phyloP scores from a whole-genome alignment of 2,888 invertebrate species.

The Carabus problematicus region DNA sequence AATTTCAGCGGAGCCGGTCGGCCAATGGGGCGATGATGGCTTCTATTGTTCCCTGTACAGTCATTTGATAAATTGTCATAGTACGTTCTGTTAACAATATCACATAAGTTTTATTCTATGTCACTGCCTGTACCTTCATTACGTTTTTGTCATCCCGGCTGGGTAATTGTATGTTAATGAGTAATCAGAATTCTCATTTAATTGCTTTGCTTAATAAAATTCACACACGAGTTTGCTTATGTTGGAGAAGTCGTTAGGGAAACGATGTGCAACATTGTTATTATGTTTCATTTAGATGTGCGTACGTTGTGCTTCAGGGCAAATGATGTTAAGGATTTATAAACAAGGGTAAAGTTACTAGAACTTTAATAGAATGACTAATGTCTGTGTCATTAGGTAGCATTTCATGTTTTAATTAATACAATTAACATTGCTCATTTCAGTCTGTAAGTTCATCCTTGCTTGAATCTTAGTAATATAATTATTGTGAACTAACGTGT shows the following conservation, averaged over 20 bases:
- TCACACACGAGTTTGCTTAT: too few relatives aligned
- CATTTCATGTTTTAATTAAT: too few relatives aligned
- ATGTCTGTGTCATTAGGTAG: too few relatives aligned
- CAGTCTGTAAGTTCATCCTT: too few relatives aligned
- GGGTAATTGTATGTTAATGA: conserved; percentile 22
- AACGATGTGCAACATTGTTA: background rate
- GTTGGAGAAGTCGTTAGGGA: background rate
- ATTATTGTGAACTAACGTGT: too few relatives aligned
- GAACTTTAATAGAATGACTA: too few relatives aligned
- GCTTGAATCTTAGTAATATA: too few relatives aligned
- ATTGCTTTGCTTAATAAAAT: conserved; percentile 7
- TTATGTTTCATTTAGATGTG: background rate
- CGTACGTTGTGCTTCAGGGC: background rate
- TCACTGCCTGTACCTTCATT: background rate
- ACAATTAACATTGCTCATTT: too few relatives aligned
- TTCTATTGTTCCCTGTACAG: conserved; percentile 42
- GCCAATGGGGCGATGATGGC: conserved; percentile 31
- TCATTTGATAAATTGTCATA: conserved; percentile 38
- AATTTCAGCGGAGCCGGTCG: conserved; percentile 30
- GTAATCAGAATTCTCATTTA: conserved; percentile 10
- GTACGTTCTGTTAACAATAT: conserved; percentile 36
- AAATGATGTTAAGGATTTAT: too few relatives aligned
- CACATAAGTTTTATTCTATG: conserved; percentile 29
- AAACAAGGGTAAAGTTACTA: too few relatives aligned
- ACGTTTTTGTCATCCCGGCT: background rate